Evolutionary conservation across 2,888 invertebrate species (phyloP).

Genomic region (Vandiemenella viatica): DNA sequence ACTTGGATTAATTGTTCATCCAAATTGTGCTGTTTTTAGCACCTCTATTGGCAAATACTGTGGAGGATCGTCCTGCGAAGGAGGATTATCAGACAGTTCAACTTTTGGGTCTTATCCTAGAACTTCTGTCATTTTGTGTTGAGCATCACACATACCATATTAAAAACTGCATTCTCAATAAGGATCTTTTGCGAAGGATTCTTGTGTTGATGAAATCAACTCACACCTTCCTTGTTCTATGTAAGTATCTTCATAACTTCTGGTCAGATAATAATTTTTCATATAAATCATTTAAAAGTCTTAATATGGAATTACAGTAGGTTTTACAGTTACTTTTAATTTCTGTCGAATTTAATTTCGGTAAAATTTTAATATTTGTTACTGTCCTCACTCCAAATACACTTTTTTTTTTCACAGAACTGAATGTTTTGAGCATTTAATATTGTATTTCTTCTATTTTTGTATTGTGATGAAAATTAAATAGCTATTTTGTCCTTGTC

Average conservation of each 20-base stretch:
- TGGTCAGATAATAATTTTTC: not conserved
- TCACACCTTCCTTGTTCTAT: slow-evolving; percentile 92
- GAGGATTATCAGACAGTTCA: slow-evolving; percentile 97
- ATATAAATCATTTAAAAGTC: not conserved
- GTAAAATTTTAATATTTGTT: too few species aligned
- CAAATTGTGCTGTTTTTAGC: too few species aligned
- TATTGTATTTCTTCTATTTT: too few species aligned
- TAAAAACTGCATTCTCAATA: slow-evolving; percentile 92
- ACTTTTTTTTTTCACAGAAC: too few species aligned
- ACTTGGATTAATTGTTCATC: not conserved
- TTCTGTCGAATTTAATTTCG: too few species aligned
- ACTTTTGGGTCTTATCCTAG: slow-evolving; percentile 83
- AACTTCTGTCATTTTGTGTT: slow-evolving; percentile 93
- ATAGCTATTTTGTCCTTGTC: too few species aligned
- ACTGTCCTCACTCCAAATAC: too few species aligned
- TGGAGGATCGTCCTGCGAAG: slow-evolving; percentile 72
- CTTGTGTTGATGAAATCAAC: slow-evolving; percentile 91
- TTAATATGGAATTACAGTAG: too few species aligned
- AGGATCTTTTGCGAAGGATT: slow-evolving; percentile 88
- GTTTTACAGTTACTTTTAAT: too few species aligned
- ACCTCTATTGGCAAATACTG: slow-evolving; percentile 86
- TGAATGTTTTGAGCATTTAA: too few species aligned
- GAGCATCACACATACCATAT: slow-evolving; percentile 99
- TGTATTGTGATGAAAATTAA: too few species aligned
- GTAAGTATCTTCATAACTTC: slow-evolving; percentile 28